Conservation (phyloP, 35 echinoderm and acorn worm genomes). For the Lytechinus pictus region DNA sequence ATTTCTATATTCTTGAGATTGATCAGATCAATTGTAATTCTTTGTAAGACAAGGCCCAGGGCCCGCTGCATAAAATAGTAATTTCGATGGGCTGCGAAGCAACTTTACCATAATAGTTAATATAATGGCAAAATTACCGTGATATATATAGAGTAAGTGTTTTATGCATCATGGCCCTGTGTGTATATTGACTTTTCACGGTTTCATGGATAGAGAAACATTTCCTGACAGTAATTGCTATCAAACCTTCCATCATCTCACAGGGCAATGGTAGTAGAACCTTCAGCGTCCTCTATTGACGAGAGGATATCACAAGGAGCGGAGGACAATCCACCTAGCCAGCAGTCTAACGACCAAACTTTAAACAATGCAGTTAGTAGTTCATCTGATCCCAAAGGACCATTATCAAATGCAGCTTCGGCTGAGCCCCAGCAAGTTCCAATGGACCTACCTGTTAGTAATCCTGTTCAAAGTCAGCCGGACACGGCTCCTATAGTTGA, state of each 20-base stretch:
- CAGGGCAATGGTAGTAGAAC: conserved; percentile 11
- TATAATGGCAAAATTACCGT: too few species aligned
- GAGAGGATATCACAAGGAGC: not conserved
- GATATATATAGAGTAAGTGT: too few species aligned
- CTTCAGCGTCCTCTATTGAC: not conserved
- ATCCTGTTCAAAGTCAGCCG: not conserved
- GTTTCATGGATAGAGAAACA: not conserved
- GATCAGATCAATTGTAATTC: too few species aligned
- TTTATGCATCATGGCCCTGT: too few species aligned
- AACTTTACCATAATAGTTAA: too few species aligned
- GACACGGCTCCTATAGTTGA: conserved; percentile 15
- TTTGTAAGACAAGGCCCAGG: too few species aligned
- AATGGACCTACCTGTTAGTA: not conserved
- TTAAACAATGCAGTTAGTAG: conserved; percentile 26
- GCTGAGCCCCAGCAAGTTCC: not conserved
- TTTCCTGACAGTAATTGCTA: not conserved
- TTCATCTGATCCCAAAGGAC: conserved; percentile 7
- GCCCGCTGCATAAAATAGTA: too few species aligned
- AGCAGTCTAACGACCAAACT: conserved; percentile 23
- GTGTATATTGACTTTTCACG: not conserved
- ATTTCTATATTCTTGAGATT: too few species aligned
- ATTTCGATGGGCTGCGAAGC: too few species aligned
- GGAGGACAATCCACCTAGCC: not conserved
- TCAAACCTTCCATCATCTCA: not conserved
- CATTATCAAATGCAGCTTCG: not conserved